Evolutionary conservation across 2,888 invertebrate species (phyloP).

Genomic region (Apotomis capreana): DNA sequence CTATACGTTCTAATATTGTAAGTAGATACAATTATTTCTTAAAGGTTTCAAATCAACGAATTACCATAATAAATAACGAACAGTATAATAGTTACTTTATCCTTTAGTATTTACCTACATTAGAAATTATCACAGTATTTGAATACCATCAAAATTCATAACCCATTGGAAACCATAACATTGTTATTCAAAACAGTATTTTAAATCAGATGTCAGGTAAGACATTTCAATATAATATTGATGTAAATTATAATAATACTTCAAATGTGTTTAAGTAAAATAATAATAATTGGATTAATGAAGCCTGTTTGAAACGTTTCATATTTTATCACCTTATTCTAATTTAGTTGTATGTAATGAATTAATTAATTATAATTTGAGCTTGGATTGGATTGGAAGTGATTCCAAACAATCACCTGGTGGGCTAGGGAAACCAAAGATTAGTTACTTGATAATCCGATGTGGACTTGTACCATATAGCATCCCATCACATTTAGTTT

Average conservation of each 20-base stretch:
- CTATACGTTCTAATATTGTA: conserved; percentile 67
- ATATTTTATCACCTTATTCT: conserved; percentile 67
- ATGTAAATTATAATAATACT: conserved; percentile 39
- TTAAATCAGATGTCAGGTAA: background rate
- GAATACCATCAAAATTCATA: conserved; percentile 33
- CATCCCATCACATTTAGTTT: conserved; percentile 62
- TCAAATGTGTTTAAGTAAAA: conserved; percentile 43
- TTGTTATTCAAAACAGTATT: conserved; percentile 36
- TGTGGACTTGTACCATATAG: conserved; percentile 77
- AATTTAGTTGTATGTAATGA: conserved; percentile 42
- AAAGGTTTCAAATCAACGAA: conserved; percentile 82
- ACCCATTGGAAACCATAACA: conserved; percentile 24
- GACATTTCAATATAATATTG: background rate
- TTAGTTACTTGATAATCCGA: conserved; percentile 65
- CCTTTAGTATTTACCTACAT: conserved; percentile 42
- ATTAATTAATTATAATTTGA: conserved; percentile 35
- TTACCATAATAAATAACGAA: conserved; percentile 65
- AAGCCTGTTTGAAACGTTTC: conserved; percentile 65
- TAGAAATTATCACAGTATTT: conserved; percentile 38
- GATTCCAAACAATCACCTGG: conserved; percentile 66
- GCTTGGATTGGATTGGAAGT: conserved; percentile 48
- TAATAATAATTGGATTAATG: conserved; percentile 52
- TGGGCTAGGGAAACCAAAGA: conserved; percentile 83
- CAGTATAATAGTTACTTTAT: conserved; percentile 50
- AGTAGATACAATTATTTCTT: conserved; percentile 70